These are phyloP conservation scores for Pipistrellus nathusii DNA, from an alignment of 2,797 vertebrate genomes.

Conservation along the genomic window DNA sequence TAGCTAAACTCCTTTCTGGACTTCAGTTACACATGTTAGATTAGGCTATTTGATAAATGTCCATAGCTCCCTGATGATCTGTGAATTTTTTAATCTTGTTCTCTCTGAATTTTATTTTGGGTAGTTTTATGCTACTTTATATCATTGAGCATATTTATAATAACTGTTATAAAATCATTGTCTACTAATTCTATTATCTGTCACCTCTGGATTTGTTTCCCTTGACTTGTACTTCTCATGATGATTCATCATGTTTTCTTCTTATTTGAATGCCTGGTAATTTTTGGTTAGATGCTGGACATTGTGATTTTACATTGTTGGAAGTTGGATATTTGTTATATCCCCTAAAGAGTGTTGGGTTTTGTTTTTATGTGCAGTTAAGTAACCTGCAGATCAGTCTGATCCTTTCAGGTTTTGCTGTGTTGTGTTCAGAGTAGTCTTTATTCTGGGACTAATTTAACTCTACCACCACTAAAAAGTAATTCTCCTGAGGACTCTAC, in stretches of 20 bases:
- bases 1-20: neutral
- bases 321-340: conserved; percentile 3
- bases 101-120: neutral
- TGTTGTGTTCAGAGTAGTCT: neutral
- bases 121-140: neutral
- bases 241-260: neutral
- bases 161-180: neutral
- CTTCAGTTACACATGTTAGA: neutral
- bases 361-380: neutral
- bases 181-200: neutral
- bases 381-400: neutral
- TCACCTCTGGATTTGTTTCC: conserved; percentile 1
- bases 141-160: neutral
- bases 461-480: neutral
- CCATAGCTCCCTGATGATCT: neutral
- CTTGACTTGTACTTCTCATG: conserved; percentile 34
- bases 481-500: neutral
- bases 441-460: conserved; percentile 30
- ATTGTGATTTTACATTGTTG: neutral
- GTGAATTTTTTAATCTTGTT: neutral
- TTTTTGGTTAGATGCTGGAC: neutral
- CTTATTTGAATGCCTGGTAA: neutral
- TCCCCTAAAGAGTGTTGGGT: neutral
- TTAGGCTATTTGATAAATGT: neutral
- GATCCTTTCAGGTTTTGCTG: conserved; percentile 23